Evolutionary conservation across 2,113 vertebrate genomes (phyloP).

Genomic region (Ageneiosus marmoratus): DNA sequence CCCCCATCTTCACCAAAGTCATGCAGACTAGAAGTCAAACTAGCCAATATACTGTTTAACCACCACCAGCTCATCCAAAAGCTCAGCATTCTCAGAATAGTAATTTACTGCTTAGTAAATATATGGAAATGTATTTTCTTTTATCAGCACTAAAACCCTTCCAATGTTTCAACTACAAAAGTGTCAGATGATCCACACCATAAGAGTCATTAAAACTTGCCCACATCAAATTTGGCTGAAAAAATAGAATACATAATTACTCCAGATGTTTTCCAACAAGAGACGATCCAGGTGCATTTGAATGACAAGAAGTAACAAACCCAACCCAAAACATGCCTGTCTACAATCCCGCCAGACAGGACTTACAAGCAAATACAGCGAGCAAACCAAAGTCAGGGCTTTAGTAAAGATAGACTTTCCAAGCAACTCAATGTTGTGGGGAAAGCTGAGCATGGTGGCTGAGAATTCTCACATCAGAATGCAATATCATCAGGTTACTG

Average conservation of each 20-base stretch:
- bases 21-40: neutral
- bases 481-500: neutral
- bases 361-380: constrained; percentile 66
- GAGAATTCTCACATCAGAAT: neutral
- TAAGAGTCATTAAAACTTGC: constrained; percentile 9
- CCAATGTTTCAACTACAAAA: constrained; percentile 2
- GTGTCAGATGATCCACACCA: neutral
- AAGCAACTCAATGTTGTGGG: neutral
- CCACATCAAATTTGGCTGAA: neutral
- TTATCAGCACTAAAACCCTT: constrained; percentile 44
- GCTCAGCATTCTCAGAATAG: constrained; percentile 11
- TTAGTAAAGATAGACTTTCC: constrained; percentile 73
- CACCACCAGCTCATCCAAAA: constrained; percentile 20
- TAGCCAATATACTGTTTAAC: neutral
- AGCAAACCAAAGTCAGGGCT: constrained; percentile 44
- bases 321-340: constrained; percentile 65
- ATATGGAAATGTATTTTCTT: neutral
- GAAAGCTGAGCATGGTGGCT: constrained; percentile 59
- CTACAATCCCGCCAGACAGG: constrained; percentile 68
- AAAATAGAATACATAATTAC: constrained; percentile 14
- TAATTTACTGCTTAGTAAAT: neutral
- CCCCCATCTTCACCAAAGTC: neutral
- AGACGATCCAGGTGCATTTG: neutral
- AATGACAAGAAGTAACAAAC: constrained; percentile 22
- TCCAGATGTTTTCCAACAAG: constrained; percentile 7